Conservation (phyloP, 2,888 invertebrate species). For the Gisinianus flammeolus region DNA sequence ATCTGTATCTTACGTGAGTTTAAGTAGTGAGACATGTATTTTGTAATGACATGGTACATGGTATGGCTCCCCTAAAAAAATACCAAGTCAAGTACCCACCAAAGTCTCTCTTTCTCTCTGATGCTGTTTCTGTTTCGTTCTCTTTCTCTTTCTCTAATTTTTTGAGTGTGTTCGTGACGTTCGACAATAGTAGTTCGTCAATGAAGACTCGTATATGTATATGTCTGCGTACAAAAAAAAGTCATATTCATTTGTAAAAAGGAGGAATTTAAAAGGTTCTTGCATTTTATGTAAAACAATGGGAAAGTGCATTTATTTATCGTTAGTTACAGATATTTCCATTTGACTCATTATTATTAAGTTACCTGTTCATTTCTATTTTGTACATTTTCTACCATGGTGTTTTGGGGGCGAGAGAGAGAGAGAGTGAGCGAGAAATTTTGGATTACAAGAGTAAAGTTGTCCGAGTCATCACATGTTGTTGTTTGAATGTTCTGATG, state of each 20-base stretch:
- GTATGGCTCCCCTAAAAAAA: too few relatives aligned
- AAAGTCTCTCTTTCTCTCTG: too few relatives aligned
- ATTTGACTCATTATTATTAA: too few relatives aligned
- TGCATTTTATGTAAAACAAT: slow-evolving; percentile 29
- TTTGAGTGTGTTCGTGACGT: background rate
- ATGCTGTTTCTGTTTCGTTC: too few relatives aligned
- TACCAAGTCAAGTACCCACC: too few relatives aligned
- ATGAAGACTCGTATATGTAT: background rate
- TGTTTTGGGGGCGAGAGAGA: background rate
- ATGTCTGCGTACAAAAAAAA: background rate
- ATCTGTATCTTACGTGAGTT: too few relatives aligned
- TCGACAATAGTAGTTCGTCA: slow-evolving; percentile 14
- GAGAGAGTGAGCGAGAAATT: background rate
- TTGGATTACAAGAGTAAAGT: background rate
- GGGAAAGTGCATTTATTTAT: slow-evolving; percentile 4
- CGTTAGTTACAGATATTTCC: background rate
- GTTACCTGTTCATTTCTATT: background rate
- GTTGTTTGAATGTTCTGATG: background rate
- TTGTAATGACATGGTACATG: too few relatives aligned
- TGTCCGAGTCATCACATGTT: background rate
- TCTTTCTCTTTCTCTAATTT: slow-evolving; percentile 4
- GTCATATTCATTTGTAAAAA: background rate
- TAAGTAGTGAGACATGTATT: too few relatives aligned
- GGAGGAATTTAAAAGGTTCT: background rate
- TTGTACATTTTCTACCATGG: background rate